Evolutionary conservation across 2,797 vertebrate species (phyloP).

Genomic region (Rhinella marina): DNA sequence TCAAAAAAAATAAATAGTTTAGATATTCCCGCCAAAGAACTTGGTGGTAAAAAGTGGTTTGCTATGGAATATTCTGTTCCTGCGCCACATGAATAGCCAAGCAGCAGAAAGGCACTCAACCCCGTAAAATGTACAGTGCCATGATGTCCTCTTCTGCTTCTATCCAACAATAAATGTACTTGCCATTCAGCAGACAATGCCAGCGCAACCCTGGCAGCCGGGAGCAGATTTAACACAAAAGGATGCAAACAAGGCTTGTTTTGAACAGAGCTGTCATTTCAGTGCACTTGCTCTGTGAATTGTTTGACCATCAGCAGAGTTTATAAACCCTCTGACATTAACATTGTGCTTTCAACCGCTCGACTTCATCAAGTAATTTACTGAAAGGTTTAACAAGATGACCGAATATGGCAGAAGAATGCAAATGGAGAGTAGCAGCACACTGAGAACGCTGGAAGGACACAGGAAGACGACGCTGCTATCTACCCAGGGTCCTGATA

Average conservation of each 20-base stretch:
- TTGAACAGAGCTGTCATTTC: conserved; percentile 46
- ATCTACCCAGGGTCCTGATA: not conserved
- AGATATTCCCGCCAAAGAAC: not conserved
- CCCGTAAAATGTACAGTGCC: not conserved
- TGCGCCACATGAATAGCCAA: not conserved
- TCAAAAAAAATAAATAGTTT: not conserved
- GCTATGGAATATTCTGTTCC: conserved; percentile 4
- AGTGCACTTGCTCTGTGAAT: conserved; percentile 43
- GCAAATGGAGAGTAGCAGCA: conserved; percentile 35
- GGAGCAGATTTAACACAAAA: conserved; percentile 42
- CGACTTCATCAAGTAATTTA: conserved; percentile 51
- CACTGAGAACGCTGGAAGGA: not conserved
- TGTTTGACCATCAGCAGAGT: conserved; percentile 56
- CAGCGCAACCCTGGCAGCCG: conserved; percentile 35
- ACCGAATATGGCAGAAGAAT: conserved; percentile 62
- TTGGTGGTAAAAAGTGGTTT: not conserved
- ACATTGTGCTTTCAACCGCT: conserved; percentile 39
- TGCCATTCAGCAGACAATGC: conserved; percentile 37
- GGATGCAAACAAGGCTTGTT: conserved; percentile 49
- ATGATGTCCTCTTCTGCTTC: conserved; percentile 8
- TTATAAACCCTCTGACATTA: conserved; percentile 56
- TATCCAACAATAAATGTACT: conserved; percentile 37
- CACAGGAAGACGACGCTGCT: not conserved
- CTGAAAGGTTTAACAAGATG: conserved; percentile 56
- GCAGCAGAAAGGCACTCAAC: not conserved